Evolutionary conservation across 2,888 invertebrate species (phyloP), one percentile per base, ranked within the genome.

Genomic region (Rhorus exstirpatorius): DNA sequence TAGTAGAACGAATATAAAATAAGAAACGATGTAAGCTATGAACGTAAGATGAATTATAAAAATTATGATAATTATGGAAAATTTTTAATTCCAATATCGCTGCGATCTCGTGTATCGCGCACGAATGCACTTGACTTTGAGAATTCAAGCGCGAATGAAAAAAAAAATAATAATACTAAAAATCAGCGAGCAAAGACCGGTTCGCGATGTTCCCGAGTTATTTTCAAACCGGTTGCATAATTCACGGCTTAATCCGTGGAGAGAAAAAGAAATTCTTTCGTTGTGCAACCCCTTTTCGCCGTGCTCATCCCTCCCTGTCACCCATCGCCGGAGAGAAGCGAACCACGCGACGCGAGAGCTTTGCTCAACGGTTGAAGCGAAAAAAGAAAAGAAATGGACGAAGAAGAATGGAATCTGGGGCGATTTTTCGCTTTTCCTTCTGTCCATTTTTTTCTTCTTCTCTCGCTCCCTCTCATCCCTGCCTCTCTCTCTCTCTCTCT

Each of bases 351-450:
- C 58, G 35, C 8, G 21, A 24, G 31, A 24, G 41, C 49, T 8
- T 3, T 24, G 21, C 26, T 35, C 19, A 35, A n/a, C 46, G 21
- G 46, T 49, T 46, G 14, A 19, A 60, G 10, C 19, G 58, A 38
- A 44, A 67, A 58, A 53, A 67, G 46, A 67, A 44, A 31, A 6
- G n/a, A n/a, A 78, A 70, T 31, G 65, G 49, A 46, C 14, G 19
- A 41, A 49, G 51, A 72, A 60, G 41, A 79, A 67, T 60, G 67
- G 49, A 79, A 79, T 72, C 72, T 72, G 67, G 79, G 67, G 51
- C 74, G 74, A 72, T 67, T 72, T 72, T 79, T 35, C 49, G 14
- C 65, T 49, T 41, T 53, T 58, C 26, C 51, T 46, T 71, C 55
- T 71, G 14, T 61, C 71, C 61, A 61, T 70, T 41, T 60, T 60